These are phyloP conservation scores for Melinaea marsaeus DNA, from an alignment of 2,888 invertebrate species.

Conservation along the genomic window DNA sequence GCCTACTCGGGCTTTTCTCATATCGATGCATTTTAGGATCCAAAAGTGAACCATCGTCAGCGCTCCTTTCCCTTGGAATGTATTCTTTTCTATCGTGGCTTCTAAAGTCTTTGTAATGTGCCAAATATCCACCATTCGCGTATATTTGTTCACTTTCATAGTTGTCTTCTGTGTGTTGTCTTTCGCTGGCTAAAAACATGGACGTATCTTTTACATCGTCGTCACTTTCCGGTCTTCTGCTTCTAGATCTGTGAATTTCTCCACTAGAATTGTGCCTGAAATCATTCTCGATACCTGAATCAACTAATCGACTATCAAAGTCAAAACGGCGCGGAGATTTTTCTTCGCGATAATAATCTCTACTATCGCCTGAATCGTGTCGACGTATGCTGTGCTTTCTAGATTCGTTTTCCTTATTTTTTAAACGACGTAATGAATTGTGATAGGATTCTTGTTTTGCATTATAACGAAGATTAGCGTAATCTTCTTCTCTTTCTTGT, in stretches of 20 bases:
- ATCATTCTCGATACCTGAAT: constrained; percentile 90
- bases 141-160: constrained; percentile 71
- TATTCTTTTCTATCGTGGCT: constrained; percentile 64
- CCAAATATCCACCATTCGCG: constrained; percentile 64
- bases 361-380: constrained; percentile 72
- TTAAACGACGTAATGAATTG: constrained; percentile 79
- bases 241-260: constrained; percentile 62
- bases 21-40: constrained; percentile 81
- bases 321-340: constrained; percentile 68
- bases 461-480: constrained; percentile 63
- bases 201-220: constrained; percentile 84
- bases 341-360: constrained; percentile 66
- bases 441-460: constrained; percentile 75
- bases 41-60: constrained; percentile 82
- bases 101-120: constrained; percentile 55
- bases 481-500: constrained; percentile 70
- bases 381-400: constrained; percentile 61
- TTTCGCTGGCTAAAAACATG: constrained; percentile 84
- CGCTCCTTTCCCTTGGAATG: constrained; percentile 71
- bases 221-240: constrained; percentile 78
- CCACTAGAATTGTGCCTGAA: constrained; percentile 84
- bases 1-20: constrained; percentile 70
- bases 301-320: constrained; percentile 81
- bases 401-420: constrained; percentile 67
- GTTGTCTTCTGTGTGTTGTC: constrained; percentile 84